phyloP scores from a whole-genome alignment of 2,888 invertebrate genomes.

The Xylophagus ater region DNA sequence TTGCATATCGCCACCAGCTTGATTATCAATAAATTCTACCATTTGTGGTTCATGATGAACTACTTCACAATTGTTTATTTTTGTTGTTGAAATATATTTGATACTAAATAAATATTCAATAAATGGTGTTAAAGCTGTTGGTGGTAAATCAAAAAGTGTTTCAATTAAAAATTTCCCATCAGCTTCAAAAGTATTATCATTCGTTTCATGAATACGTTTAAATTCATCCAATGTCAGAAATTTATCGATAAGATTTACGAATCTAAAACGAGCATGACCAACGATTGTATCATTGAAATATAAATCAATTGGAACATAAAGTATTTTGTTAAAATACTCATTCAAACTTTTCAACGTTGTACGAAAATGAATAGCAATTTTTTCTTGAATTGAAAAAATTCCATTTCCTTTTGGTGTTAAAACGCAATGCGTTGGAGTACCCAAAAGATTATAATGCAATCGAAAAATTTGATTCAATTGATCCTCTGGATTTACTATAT shows the following conservation, averaged over 20 bases:
- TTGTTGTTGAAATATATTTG: conserved; percentile 21
- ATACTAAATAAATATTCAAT: too few relatives aligned
- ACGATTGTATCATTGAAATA: conserved; percentile 35
- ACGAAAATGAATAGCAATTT: conserved; percentile 39
- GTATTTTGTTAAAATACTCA: too few relatives aligned
- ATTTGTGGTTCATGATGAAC: neutral
- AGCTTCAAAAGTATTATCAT: too few relatives aligned
- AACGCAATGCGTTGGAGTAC: too few relatives aligned
- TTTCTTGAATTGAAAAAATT: conserved; percentile 36
- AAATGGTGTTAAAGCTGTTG: too few relatives aligned
- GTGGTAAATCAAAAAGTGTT: too few relatives aligned
- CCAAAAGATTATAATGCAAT: too few relatives aligned
- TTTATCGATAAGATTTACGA: conserved; percentile 24
- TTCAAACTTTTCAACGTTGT: conserved; percentile 37
- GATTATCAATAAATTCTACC: conserved; percentile 9
- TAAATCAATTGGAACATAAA: too few relatives aligned
- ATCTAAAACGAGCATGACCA: conserved; percentile 30
- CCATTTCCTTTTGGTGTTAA: conserved; percentile 28
- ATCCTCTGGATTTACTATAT: conserved; percentile 20
- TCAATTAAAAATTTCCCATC: conserved; percentile 4
- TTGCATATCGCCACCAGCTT: too few relatives aligned
- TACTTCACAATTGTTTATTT: conserved; percentile 10
- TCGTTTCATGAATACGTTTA: too few relatives aligned
- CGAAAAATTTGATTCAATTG: conserved; percentile 15
- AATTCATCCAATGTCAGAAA: conserved; percentile 13